These are phyloP conservation scores for Coelinius sp. DNA, from an alignment of 2,888 invertebrate genomes.

Conservation along the genomic window DNA sequence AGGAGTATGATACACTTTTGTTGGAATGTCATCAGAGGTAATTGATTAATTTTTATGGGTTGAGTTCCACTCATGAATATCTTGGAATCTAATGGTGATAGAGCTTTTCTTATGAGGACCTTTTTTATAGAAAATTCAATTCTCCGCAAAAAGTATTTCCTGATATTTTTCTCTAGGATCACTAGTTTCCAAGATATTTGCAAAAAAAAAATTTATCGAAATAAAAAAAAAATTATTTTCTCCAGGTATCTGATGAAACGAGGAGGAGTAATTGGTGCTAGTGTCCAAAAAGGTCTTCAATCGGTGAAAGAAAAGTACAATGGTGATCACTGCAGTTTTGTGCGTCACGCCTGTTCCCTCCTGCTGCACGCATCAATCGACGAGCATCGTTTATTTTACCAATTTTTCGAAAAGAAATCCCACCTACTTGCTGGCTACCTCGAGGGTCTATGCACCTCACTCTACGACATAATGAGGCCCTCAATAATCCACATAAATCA, in stretches of 20 bases:
- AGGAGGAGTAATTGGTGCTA: conserved; percentile 74
- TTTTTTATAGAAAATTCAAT: no score
- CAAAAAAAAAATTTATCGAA: no score
- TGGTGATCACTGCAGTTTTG: conserved; percentile 86
- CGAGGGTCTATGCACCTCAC: conserved; percentile 85
- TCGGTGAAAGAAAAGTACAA: conserved; percentile 73
- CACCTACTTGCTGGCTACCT: conserved; percentile 82
- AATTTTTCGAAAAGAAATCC: conserved; percentile 86
- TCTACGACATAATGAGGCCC: conserved; percentile 94
- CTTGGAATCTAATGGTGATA: no score
- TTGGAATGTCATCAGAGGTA: conserved; percentile 81
- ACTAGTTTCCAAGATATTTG: no score
- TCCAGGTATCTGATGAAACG: conserved; percentile 80
- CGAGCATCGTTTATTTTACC: conserved; percentile 91
- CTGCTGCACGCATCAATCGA: conserved; percentile 95
- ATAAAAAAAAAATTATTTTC: not conserved
- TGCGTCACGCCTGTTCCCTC: conserved; percentile 90
- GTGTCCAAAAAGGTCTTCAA: conserved; percentile 70
- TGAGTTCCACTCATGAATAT: no score
- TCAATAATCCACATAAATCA: conserved; percentile 97
- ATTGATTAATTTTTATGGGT: not conserved
- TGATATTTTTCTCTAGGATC: no score
- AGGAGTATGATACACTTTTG: conserved; percentile 84
- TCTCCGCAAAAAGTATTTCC: no score
- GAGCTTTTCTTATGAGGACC: no score